Evolutionary conservation across 2,888 invertebrate species (phyloP), one percentile per base, ranked within the genome.

Genomic region (Catotricha subobsoleta): DNA sequence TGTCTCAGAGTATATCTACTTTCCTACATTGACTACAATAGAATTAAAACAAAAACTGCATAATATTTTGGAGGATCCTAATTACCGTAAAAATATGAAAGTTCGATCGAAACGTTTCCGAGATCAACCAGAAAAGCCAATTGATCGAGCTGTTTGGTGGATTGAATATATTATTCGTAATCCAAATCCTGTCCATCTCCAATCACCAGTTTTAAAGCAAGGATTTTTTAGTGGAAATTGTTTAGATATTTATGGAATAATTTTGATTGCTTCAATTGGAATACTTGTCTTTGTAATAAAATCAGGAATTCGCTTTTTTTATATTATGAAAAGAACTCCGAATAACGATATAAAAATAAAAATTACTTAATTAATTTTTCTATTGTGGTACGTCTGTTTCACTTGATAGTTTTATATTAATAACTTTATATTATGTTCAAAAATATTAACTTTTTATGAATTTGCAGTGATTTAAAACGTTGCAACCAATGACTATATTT

Each of bases 91-190:
- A 13, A 40, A 42, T 29, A 23, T 28, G n/a, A 28, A 34, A 7
- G 38, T 25, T 20, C 16, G 16, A 13, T 40, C 44, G 10, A 15
- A 25, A 1, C 18, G 19, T 7, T 44, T 42, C 20, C 20, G 38
- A 10, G 44, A 44, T 35, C 44, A 44, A 19, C 25, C 27, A n/a
- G 42, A 44, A 29, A 33, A 25, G n/a, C 41, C 43, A 20, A 18
- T 38, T 2, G 41, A 45, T 29, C 48, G 50, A 34, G 52, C 49
- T 8, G 42, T 49, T 31, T 53, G 52, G 52, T 53, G 51, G 50
- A 51, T 51, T 35, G 52, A 53, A 20, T 51, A 50, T 39, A 48
- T 49, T 23, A 46, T 53, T 18, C 36, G 52, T 16, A 48, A 53
- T 41, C 48, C 47, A 31, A 49, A 50, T 41, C 48, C 50, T 7